Base-by-base conservation (phyloP, 2,113 vertebrate species). In the Notechis scutatus region DNA sequence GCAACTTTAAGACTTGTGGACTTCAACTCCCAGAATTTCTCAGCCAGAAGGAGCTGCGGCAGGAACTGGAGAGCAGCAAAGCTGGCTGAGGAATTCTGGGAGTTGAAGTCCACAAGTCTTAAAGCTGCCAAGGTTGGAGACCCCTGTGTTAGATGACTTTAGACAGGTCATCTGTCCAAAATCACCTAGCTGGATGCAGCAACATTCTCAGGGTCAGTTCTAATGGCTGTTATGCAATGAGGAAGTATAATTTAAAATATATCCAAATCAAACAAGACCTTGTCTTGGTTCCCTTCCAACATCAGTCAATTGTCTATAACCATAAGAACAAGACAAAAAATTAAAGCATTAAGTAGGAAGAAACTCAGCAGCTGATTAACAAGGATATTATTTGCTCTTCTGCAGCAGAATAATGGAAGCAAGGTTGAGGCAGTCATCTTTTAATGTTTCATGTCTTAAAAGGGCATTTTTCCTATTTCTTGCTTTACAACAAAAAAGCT, bases 201-300 rank as follows among this genome's bases (percentile, higher is more conserved):
- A 87, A 50, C 26, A 26, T 29, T 87, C 21, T 56, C 91, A 88
- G 96, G 94, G 92, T 96, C 94, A 95, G 94, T 95, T 93, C 88
- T 92, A 81, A 92, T 26, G 56, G 57, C 34, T 74, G 26, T 94
- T 95, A 92, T 93, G 94, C 90, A 96, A 93, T 92, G 42, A 92
- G 87, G 95, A 95, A 95, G 85, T 90, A 90, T 1, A 20, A 61
- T 45, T 94, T 91, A 81, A 96, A 95, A 93, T 5, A 55, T 52
- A 93, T 95, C 91, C 92, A 94, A 93, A 92, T 85, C 93, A 95
- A 94, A 94, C 39, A 93, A 59, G 5, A 15, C n/a, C n/a, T 74
- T 0, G 0, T 93, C 92, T 34, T 94, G 69, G 29, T 74, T 74
- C n/a, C n/a, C 15, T 20, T 39, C 69, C n/a, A 81, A 39, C 69